phyloP scores from a whole-genome alignment of 2,797 vertebrate genomes.

The Tachyglossus aculeatus region DNA sequence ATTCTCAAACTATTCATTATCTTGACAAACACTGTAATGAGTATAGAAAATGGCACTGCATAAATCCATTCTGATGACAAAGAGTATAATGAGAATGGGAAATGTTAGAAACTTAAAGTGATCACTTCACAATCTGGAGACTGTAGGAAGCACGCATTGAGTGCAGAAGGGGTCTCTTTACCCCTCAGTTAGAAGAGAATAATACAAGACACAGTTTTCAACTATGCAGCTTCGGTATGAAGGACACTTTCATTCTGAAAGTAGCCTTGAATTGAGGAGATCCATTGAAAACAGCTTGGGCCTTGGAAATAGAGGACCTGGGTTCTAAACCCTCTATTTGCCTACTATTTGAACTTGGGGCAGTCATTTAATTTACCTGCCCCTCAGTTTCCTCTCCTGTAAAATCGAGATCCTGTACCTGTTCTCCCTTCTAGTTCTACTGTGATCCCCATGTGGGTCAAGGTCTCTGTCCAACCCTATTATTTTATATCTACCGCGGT shows the following conservation, averaged over 20 bases:
- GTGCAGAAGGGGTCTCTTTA: background rate
- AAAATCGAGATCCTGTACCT: no score
- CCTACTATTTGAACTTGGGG: no score
- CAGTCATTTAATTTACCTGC: no score
- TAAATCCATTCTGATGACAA: slow-evolving; percentile 74
- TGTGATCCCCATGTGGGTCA: no score
- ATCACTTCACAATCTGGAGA: slow-evolving; percentile 59
- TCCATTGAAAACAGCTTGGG: no score
- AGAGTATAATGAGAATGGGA: slow-evolving; percentile 71
- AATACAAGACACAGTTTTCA: background rate
- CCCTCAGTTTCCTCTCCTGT: no score
- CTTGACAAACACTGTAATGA: slow-evolving; percentile 74
- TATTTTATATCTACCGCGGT: no score
- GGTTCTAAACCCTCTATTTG: no score
- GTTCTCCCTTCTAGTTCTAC: no score
- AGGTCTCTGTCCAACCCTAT: no score
- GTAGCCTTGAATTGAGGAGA: slow-evolving; percentile 15
- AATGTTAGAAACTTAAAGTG: slow-evolving; percentile 62
- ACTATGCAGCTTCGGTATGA: slow-evolving; percentile 1
- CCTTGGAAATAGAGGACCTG: no score
- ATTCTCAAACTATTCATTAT: slow-evolving; percentile 70
- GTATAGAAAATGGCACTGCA: slow-evolving; percentile 65
- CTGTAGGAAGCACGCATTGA: background rate
- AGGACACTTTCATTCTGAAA: slow-evolving; percentile 34
- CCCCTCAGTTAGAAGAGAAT: slow-evolving; percentile 7